phyloP scores from a whole-genome alignment of 2,113 vertebrate genomes.

The Phasianus colchicus region DNA sequence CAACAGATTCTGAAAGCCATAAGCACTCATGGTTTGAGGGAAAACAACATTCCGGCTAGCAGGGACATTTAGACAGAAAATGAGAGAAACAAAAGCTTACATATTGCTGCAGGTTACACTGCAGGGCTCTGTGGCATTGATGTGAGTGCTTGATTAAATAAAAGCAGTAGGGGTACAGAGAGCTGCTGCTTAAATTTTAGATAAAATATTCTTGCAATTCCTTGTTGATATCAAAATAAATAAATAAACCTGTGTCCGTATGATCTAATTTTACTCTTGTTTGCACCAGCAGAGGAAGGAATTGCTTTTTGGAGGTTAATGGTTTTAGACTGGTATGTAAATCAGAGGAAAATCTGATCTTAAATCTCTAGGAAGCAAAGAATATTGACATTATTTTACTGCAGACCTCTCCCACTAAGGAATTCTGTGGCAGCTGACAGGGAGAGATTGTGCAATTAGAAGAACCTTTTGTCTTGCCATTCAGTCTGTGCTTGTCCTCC shows the following conservation, averaged over 20 bases:
- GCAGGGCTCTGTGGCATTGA: background rate
- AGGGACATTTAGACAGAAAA: slow-evolving; percentile 2
- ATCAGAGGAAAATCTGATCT: slow-evolving; percentile 40
- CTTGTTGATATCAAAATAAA: background rate
- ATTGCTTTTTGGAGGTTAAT: slow-evolving; percentile 52
- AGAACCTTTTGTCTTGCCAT: background rate
- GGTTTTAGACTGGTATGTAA: slow-evolving; percentile 51
- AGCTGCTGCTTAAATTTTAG: background rate
- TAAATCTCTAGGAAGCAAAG: slow-evolving; percentile 32
- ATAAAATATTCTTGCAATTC: slow-evolving; percentile 13
- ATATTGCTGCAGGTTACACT: background rate
- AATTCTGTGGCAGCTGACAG: background rate
- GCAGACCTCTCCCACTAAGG: background rate
- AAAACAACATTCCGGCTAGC: background rate
- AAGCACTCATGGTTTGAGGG: background rate
- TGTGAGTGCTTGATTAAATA: background rate
- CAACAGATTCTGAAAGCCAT: background rate
- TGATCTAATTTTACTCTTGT: slow-evolving; percentile 28
- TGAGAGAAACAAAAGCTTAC: background rate
- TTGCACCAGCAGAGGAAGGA: background rate
- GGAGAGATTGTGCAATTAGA: background rate
- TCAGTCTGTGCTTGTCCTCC: background rate
- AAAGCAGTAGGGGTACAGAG: background rate
- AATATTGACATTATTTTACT: slow-evolving; percentile 36
- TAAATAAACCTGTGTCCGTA: background rate